Evolutionary conservation across 1,140 invertebrate genomes (phyloP), one percentile per base, ranked within the genome.

Genomic region (Bombyx mori): DNA sequence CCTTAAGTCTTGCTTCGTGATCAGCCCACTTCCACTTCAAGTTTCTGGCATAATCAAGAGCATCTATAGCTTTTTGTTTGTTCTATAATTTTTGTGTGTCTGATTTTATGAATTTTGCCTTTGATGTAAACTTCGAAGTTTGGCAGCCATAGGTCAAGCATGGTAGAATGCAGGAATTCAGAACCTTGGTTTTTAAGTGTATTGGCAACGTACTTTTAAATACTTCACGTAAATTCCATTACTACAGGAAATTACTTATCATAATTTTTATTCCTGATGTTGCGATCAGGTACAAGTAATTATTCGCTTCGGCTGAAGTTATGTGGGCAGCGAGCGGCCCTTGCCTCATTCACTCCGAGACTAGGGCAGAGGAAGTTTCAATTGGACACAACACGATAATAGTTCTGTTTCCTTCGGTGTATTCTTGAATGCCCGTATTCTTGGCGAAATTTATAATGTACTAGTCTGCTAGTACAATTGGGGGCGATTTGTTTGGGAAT

Each of bases 351-450:
- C 54, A 52, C 8, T 42, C 6, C 22, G 52, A 68, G 56, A 66
- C 57, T 68, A 71, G 68, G 53, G 56, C 69, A 67, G 51, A 66
- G 71, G 65, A 74, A 71, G 65, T 65, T 54, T 58, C 58, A 74
- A 71, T 74, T 62, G 48, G 60, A 58, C 58, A 48, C 63, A 68
- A 73, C 58, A 61, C 58, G 68, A 61, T 70, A 70, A 70, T 70
- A 52, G 63, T 7, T 4, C n/a, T 8, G 54, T 51, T 52, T 49
- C 61, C 61, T 65, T 57, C 48, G 26, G 48, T n/a, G 22, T 10
- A 49, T 49, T n/a, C 48, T 12, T 18, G 26, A 18, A 18, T 18
- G 12, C 12, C 12, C 26, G 26, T 35, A 35, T 35, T 35, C 26
- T 35, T 35, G 26, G 26, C 26, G 26, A 35, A 35, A 35, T 35